Evolutionary conservation across 1,140 invertebrate species (phyloP), one percentile per base, ranked within the genome.

Genomic region (Apocrypta bakeri): DNA sequence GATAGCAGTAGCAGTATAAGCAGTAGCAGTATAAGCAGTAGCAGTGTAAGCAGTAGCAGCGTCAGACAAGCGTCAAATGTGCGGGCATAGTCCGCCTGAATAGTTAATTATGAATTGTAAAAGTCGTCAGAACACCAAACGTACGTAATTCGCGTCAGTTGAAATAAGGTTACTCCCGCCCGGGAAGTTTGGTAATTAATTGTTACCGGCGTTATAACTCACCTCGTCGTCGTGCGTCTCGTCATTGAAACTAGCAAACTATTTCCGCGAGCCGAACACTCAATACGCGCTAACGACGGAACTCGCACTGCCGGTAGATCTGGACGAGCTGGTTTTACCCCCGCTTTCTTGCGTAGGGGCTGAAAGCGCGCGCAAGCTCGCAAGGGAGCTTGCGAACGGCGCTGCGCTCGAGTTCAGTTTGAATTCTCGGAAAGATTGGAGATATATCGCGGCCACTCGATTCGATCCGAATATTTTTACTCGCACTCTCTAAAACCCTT

Each of bases 341-440:
- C 48, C 4, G 0, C n/a, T 4, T 9, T 37, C 17, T 27, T 21
- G n/a, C 2, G 33, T 21, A 33, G 17, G 73, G 48, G 73, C 12
- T 29, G 37, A 74, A 74, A 74, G 40, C 72, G 72, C 72, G 72
- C 72, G 40, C 40, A 74, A 74, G 72, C 40, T 74, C 24, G 42
- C 17, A 4, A n/a, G 48, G 7, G 21, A 56, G 48, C 48, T 56
- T 56, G 21, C 48, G 48, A 7, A 21, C 48, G 48, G 48, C 48
- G 48, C 48, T 56, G 48, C 48, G 48, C 17, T 56, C 48, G 48
- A n/a, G 48, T 21, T n/a, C n/a, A 6, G 21, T 56, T 56, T 56
- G 48, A 56, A 56, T 56, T 56, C 48, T 56, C 2, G 48, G 48
- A 56, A 56, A 56, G 48, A 56, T 56, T 6, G 48, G 17, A 56